Evolutionary conservation across 2,888 invertebrate species (phyloP), one percentile per base, ranked within the genome.

Genomic region (Nephrotoma appendiculata): DNA sequence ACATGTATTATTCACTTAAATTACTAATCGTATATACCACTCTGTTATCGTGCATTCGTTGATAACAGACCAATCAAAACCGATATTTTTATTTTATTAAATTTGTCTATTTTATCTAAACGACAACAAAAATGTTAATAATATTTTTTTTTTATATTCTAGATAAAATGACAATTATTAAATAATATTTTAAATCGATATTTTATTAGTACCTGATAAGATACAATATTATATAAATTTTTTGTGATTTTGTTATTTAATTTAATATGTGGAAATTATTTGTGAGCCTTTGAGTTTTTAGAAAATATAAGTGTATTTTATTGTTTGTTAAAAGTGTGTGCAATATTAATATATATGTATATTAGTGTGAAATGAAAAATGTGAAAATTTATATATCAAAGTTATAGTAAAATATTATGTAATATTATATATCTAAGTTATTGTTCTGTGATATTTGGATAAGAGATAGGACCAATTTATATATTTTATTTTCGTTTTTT

Each of bases 121-220:
- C 43, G 6, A 84, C 7, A 42, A 15, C 41, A 41, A 83, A 41
- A 83, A 52, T 15, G 12, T 84, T 84, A 84, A 84, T 84, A 84
- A 43, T 84, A n/a, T 84, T 84, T 42, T 84, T n/a, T n/a, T 84
- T 84, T 15, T 84, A 84, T 41, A 12, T 83, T 42, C 12, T 43
- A 84, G 84, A 84, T 84, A 84, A 84, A 84, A 84, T 84, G 84
- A 84, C 84, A 84, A 84, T 84, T 42, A 43, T 42, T 84, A 84
- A 19, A 84, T 84, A 84, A 42, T 71, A 71, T 71, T 31, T 31
- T n/a, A 12, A 84, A 84, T 84, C 84, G 84, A 84, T 84, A 84
- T 42, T 42, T 41, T 43, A 84, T 84, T 84, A 84, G 84, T 84
- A 84, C 84, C 84, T 84, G 84, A 84, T 42, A 43, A 84, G 84